Evolutionary conservation across 2,113 vertebrate genomes (phyloP), one percentile per base, ranked within the genome.

Genomic region (Bufo bufo): DNA sequence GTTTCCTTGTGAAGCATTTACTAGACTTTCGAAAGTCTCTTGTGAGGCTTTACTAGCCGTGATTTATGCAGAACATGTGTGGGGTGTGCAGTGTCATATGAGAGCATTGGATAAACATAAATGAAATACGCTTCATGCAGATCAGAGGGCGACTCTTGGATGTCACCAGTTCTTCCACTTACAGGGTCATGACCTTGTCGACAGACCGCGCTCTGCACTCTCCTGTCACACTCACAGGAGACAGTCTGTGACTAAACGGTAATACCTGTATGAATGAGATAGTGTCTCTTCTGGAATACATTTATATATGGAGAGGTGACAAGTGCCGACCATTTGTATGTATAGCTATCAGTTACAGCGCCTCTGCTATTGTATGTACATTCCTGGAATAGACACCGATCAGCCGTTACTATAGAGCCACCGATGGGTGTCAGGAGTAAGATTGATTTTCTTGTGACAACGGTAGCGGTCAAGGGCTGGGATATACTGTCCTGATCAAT

Each of bases 11-110:
- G 52, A 49, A 43, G 23, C 52, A 33, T 81, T 82, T 78, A 43
- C 59, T 75, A 45, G 66, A 59, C 59, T 16, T 4, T 77, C 14
- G 59, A 16, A 8, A 3, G 84, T 13, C 54, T 47, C 45, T 2
- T 75, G 52, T 20, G 19, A 74, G 66, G 78, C 43, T 82, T 87
- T 87, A 82, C 56, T 33, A 82, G 50, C 54, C 17, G 45, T 87
- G 86, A 87, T 87, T 87, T 87, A 87, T 87, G 66, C 47, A 17
- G 33, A 75, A 87, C 86, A 87, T 82, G 78, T 87, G 86, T 47
- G 75, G 49, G 58, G 77, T 54, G 63, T 16, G 63, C 33, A 14
- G 23, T 71, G 84, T 77, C 43, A 82, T 63, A 61, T 47, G 80
- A 82, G 80, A 82, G 43, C 13, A 13, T 63, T n/a, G 52, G 72